Base-by-base conservation (phyloP, 1,140 invertebrate genomes). In the Halyomorpha halys region DNA sequence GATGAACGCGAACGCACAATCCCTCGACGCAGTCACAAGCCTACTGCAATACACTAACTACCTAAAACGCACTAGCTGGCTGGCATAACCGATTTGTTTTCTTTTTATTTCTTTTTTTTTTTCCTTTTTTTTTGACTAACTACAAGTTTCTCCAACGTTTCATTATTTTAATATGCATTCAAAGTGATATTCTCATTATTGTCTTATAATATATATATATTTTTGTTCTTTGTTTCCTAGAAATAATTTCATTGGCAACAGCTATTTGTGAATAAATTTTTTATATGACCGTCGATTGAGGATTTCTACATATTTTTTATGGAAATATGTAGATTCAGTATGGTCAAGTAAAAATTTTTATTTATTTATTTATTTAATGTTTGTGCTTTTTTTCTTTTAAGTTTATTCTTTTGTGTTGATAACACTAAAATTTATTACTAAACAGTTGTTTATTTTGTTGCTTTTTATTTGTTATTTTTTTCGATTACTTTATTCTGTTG, bases 1-100 rank as follows among this genome's bases (percentile, higher is more conserved):
- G 67, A 71, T 65, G 68, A 67, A 61, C 68, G 67, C 23, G 53
- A 56, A 18, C 44, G 25, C 44, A 56, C 64, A 27, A 16, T 16
- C 25, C 25, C 59, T 27, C 54, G 65, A 64, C 68, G 62, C 45
- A 34, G 63, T 65, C 68, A 63, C 62, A 59, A 44, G 18, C 30
- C 59, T 30, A 44, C 53, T 61, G 39, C 63, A 62, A 62, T 59
- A 65, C 62, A 66, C 62, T 65, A 56, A 68, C 65, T 65, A 65
- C 53, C 56, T 61, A 23, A 18, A 51, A 65, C 44, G 60, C 60
- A 61, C 59, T 65, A 65, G 56, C 44, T 64, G 53, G 53, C 53
- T 56, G 53, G 60, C 65, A 49, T 67, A 67, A 64, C 61, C 44
- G 21, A 62, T 34, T 60, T 21, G n/a, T 61, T 54, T 54, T 63